These are phyloP conservation scores for Odontamblyopus rebecca DNA, from an alignment of 2,797 vertebrate species.

Conservation along the genomic window DNA sequence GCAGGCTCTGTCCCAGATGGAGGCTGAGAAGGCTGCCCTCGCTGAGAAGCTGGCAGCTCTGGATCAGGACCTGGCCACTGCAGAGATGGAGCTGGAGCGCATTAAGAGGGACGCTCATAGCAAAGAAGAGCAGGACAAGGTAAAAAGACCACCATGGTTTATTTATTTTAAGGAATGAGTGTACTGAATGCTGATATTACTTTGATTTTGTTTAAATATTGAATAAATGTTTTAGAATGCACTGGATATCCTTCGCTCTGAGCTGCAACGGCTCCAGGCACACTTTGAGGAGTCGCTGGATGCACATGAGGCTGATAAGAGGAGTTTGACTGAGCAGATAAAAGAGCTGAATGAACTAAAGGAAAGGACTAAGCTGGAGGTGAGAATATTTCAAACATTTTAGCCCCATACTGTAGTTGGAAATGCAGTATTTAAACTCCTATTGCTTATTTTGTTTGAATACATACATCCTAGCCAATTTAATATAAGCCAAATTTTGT, in stretches of 20 bases:
- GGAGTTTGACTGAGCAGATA: constrained; percentile 60
- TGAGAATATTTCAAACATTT: constrained; percentile 32
- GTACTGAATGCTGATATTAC: not conserved
- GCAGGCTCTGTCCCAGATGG: constrained; percentile 81
- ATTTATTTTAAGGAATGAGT: not conserved
- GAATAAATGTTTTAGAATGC: constrained; percentile 52
- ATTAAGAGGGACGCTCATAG: constrained; percentile 69
- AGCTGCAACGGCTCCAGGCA: constrained; percentile 67
- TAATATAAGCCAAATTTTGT: not conserved
- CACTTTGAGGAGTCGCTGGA: constrained; percentile 75
- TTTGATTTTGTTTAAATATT: not conserved
- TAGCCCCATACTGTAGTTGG: not conserved
- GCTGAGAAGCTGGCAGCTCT: constrained; percentile 67
- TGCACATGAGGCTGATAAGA: constrained; percentile 60
- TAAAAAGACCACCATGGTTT: constrained; percentile 39
- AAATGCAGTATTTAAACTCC: not conserved
- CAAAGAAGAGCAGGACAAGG: constrained; percentile 79
- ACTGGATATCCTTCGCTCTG: constrained; percentile 44
- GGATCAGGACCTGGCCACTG: constrained; percentile 65
- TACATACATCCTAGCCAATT: not conserved
- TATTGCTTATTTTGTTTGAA: constrained; percentile 2
- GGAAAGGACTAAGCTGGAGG: constrained; percentile 64
- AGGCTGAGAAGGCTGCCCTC: constrained; percentile 75
- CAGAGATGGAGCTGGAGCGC: constrained; percentile 65
- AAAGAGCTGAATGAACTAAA: constrained; percentile 65